Evolutionary conservation across 2,888 invertebrate genomes (phyloP), one percentile per base, ranked within the genome.

Genomic region (Drosophila dives): DNA sequence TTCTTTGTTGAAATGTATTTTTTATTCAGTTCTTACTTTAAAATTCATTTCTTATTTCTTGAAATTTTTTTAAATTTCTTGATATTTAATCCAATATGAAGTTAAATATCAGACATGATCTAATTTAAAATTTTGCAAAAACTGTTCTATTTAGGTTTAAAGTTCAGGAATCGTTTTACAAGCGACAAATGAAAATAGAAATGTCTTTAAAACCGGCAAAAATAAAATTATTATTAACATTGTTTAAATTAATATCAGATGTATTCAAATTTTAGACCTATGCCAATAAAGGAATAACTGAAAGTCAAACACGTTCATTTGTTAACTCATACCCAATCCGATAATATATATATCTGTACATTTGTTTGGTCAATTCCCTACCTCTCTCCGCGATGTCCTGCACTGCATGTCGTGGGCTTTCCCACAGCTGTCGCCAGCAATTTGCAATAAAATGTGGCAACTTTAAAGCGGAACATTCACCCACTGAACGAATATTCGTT

Each of bases 401-500:
- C n/a, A 2, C 5, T 58, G 29, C n/a, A 29, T 50, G 67, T 56
- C 26, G 23, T 8, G 34, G 26, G 34, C 54, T 63, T 36, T 50
- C 51, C 38, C 66, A 65, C 79, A 79, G 72, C 72, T 77, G 79
- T 83, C 68, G 76, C 71, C 61, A 32, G 53, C 68, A 80, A 77
- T 83, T 83, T 83, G 72, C 81, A 77, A 68, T 62, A 78, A 83
- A 67, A 66, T 65, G 80, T 29, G 53, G 48, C 59, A 62, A 53
- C 60, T 66, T 79, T 79, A 80, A 79, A 80, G 72, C 76, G n/a
- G 4, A 42, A 29, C 49, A 59, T 50, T 23, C 54, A 61, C 29
- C 61, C 49, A 34, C 34, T 10, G 23, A 33, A 45, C 45, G 64
- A 20, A 7, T 45, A 29, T 20, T 20, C 12, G 49, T 11, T 17